phyloP scores from a whole-genome alignment of 2,888 invertebrate genomes.

The Malachius bipustulatus region DNA sequence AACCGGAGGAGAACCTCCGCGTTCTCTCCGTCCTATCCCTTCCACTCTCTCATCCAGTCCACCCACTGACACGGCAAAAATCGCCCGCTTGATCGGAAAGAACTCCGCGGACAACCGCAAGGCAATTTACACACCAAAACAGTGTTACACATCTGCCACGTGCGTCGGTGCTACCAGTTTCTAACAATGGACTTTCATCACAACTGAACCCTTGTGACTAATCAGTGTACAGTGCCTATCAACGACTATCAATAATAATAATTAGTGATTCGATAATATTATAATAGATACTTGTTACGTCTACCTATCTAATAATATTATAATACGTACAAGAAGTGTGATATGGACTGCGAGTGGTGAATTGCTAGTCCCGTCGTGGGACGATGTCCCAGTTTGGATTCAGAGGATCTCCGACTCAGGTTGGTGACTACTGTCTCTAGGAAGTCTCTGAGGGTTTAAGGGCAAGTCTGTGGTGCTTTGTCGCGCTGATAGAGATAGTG shows the following conservation, averaged over 20 bases:
- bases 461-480: too few relatives aligned
- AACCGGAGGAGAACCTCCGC: constrained; percentile 31
- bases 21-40: too few relatives aligned
- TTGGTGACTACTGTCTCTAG: constrained; percentile 31
- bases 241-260: too few relatives aligned
- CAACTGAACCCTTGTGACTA: not conserved
- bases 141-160: too few relatives aligned
- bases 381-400: constrained; percentile 58
- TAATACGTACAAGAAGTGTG: too few relatives aligned
- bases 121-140: too few relatives aligned
- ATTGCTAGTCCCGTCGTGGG: constrained; percentile 39
- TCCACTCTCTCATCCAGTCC: constrained; percentile 46
- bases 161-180: constrained; percentile 10
- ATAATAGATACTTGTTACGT: too few relatives aligned
- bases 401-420: constrained; percentile 54
- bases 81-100: constrained; percentile 40
- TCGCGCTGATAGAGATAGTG: too few relatives aligned
- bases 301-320: too few relatives aligned
- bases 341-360: constrained; percentile 36
- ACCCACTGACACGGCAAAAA: constrained; percentile 47
- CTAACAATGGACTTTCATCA: not conserved
- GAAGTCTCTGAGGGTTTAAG: too few relatives aligned
- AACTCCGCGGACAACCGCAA: constrained; percentile 43
- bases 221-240: too few relatives aligned
- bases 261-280: too few relatives aligned